phyloP scores from a whole-genome alignment of 2,113 vertebrate species.

The Cisticola juncidis region DNA sequence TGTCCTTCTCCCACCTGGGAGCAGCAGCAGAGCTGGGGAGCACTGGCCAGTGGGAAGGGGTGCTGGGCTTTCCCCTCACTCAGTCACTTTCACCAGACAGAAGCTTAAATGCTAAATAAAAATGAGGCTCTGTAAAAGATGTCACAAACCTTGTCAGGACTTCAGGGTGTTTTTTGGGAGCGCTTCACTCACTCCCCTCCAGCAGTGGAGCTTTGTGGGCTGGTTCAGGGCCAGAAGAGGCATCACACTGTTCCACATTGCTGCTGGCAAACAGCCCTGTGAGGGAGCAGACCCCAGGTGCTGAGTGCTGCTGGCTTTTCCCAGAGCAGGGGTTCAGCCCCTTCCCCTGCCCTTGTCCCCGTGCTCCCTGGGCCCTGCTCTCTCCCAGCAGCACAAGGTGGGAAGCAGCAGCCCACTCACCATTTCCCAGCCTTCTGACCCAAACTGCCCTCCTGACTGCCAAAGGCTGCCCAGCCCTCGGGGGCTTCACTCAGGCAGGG shows the following conservation, averaged over 20 bases:
- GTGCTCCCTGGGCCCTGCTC: neutral
- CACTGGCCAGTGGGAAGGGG: rapidly evolving
- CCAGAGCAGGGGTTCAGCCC: neutral
- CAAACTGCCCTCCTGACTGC: neutral
- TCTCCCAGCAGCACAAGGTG: rapidly evolving
- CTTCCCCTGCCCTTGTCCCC: neutral
- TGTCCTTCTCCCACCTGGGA: rapidly evolving
- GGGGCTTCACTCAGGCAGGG: rapidly evolving
- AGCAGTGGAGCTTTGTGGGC: neutral
- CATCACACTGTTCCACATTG: rapidly evolving
- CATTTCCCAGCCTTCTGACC: neutral
- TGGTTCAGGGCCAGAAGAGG: neutral
- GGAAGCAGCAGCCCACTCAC: neutral
- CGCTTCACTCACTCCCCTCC: neutral
- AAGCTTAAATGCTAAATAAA: neutral
- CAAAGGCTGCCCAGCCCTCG: rapidly evolving
- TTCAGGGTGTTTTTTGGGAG: neutral
- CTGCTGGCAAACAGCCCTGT: rapidly evolving
- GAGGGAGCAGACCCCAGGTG: neutral
- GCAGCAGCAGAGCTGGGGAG: neutral
- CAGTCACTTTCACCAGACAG: rapidly evolving
- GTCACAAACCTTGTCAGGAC: neutral
- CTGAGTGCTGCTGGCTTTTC: neutral
- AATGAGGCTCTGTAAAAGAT: neutral
- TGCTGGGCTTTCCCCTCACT: neutral